Base-by-base conservation (phyloP, 2,113 vertebrate species). In the Larimichthys polyactis region DNA sequence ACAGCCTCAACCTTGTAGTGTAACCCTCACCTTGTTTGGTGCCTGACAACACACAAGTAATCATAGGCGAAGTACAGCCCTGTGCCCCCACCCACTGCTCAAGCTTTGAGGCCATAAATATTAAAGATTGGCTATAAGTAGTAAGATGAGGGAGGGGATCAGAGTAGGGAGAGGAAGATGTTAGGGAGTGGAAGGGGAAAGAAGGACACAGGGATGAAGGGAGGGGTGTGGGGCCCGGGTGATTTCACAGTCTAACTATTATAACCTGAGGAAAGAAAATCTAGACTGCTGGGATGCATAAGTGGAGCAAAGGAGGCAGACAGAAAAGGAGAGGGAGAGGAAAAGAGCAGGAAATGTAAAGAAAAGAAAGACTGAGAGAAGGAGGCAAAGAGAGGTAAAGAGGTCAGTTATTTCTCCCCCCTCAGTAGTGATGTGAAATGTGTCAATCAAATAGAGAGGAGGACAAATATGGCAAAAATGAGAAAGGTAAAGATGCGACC, bases 191-290 rank as follows among this genome's bases (percentile, higher is more conserved):
- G 78, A 84, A 85, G 85, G 86, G 87, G 80, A 86, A 80, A 87
- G 84, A 84, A 89, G 84, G 87, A 86, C 82, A 87, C 67, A 36
- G 29, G 64, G 84, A 85, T 79, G 77, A 83, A 75, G 76, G 79
- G 89, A 88, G 78, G 75, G 83, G 43, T 78, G 80, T 32, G 75
- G 78, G 81, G 73, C 83, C 74, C 77, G 79, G 91, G 93, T 96
- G 95, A 96, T 95, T 96, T 96, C 94, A 96, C 95, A 95, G 94
- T 95, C 95, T 95, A 87, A 93, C 92, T 95, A 95, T 96, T 95
- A 95, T 95, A 95, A 96, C 93, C 94, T 83, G 90, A 90, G 93
- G 94, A 91, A 94, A 95, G 83, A 88, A 92, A 93, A 88, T 88
- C 90, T 89, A 92, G 79, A 87, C 91, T 87, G 87, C 82, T 89